Evolutionary conservation across 2,113 vertebrate species (phyloP).

Genomic region (Piliocolobus tephrosceles): DNA sequence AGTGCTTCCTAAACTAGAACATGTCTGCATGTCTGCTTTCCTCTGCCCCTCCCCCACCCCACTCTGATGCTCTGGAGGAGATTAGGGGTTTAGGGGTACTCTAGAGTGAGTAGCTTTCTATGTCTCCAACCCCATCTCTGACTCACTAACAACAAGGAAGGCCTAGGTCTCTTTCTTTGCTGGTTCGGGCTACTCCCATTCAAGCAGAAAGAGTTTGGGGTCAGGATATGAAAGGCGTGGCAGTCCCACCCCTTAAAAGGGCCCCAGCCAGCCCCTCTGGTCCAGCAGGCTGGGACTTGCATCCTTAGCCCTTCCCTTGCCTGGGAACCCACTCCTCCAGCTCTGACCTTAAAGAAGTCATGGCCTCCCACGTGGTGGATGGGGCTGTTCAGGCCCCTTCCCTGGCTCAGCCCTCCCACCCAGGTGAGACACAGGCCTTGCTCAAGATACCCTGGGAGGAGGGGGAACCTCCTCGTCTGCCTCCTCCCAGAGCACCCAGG

Average conservation of each 20-base stretch:
- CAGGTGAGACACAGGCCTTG: slow-evolving; percentile 69
- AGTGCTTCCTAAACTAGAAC: not conserved
- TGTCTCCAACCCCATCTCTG: not conserved
- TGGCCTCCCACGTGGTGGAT: slow-evolving; percentile 36
- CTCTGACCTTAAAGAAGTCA: slow-evolving; percentile 53
- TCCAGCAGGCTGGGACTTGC: slow-evolving; percentile 63
- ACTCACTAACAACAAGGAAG: not conserved
- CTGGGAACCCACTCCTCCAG: slow-evolving; percentile 55
- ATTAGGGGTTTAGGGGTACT: not conserved
- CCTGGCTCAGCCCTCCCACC: slow-evolving; percentile 19
- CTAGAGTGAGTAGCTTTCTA: not conserved
- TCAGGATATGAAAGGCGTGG: slow-evolving; percentile 50
- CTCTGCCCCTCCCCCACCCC: not conserved
- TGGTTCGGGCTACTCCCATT: not conserved
- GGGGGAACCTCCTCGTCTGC: not conserved
- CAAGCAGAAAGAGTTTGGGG: slow-evolving; percentile 31
- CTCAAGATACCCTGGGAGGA: slow-evolving; percentile 50
- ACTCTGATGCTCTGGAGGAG: not conserved
- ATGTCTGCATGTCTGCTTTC: not conserved
- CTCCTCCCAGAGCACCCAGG: not conserved
- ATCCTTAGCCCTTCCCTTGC: slow-evolving; percentile 48
- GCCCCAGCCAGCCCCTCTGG: slow-evolving; percentile 57
- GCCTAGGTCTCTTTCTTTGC: not conserved
- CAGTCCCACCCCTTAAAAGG: not conserved
- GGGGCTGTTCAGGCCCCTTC: not conserved